These are phyloP conservation scores for Bombyx huttoni DNA, from an alignment of 2,888 invertebrate genomes.

Conservation along the genomic window DNA sequence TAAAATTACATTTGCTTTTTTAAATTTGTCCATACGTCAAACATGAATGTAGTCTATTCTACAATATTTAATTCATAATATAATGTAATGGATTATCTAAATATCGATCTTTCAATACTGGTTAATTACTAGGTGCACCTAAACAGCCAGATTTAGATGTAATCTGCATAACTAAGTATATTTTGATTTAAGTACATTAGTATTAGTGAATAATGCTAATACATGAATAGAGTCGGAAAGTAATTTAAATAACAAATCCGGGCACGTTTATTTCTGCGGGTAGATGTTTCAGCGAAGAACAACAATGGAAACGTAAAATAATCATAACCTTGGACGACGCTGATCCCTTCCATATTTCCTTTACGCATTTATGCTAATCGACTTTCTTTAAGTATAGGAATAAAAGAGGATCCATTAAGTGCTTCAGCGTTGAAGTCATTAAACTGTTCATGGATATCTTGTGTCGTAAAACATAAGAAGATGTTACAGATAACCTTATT, in stretches of 20 bases:
- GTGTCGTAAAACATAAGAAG: not conserved
- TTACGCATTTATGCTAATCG: constrained; percentile 10
- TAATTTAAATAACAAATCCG: not conserved
- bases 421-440: not conserved
- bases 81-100: no score
- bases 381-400: constrained; percentile 6
- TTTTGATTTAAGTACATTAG: no score
- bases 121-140: no score
- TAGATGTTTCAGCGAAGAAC: constrained; percentile 3
- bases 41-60: no score
- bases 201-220: no score
- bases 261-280: not conserved
- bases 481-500: not conserved
- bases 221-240: no score
- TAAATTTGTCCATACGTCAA: no score
- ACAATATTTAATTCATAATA: no score
- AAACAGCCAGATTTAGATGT: no score
- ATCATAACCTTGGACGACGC: constrained; percentile 14
- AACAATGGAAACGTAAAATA: constrained; percentile 11
- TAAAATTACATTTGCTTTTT: no score
- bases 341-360: constrained; percentile 17
- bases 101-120: no score
- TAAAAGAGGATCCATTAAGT: not conserved
- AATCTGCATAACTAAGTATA: no score
- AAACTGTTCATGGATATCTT: not conserved